A percentile compares a stretch with the other conserved stretches of the same genome.
phyloP scores from a whole-genome alignment of 2,888 invertebrate genomes.

The Serripes groenlandicus region DNA sequence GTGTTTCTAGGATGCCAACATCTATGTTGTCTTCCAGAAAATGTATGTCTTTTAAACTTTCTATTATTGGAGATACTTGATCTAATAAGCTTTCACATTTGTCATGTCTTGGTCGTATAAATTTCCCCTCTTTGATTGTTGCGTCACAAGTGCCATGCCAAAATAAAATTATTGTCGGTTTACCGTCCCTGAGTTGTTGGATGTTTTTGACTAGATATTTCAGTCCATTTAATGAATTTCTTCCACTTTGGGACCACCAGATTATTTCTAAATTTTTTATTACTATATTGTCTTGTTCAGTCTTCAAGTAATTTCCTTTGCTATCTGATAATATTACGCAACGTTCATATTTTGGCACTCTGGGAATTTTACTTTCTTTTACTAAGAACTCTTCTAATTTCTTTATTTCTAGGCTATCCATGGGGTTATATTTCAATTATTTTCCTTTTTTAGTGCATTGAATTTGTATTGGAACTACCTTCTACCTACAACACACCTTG shows the following conservation, averaged over 20 bases:
- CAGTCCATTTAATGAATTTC: neutral
- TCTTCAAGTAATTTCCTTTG: no score
- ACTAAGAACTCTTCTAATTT: no score
- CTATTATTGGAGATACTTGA: neutral
- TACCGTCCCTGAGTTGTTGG: neutral
- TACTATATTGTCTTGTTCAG: no score
- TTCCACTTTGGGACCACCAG: neutral
- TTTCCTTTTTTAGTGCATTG: no score
- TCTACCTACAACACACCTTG: no score
- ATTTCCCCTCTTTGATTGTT: neutral
- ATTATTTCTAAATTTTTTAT: no score
- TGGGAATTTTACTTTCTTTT: no score
- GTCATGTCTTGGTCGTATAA: neutral
- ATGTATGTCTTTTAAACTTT: neutral
- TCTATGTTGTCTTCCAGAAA: neutral
- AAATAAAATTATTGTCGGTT: neutral
- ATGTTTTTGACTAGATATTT: neutral
- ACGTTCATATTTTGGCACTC: no score
- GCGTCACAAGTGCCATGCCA: neutral
- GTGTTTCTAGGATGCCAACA: neutral
- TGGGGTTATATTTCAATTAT: no score
- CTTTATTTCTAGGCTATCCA: no score
- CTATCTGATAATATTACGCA: no score
- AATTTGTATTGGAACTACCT: no score
- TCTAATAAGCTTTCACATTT: neutral